These are phyloP conservation scores for Panagrolaimus sp. DNA, from an alignment of 1,140 invertebrate genomes.

Conservation along the genomic window DNA sequence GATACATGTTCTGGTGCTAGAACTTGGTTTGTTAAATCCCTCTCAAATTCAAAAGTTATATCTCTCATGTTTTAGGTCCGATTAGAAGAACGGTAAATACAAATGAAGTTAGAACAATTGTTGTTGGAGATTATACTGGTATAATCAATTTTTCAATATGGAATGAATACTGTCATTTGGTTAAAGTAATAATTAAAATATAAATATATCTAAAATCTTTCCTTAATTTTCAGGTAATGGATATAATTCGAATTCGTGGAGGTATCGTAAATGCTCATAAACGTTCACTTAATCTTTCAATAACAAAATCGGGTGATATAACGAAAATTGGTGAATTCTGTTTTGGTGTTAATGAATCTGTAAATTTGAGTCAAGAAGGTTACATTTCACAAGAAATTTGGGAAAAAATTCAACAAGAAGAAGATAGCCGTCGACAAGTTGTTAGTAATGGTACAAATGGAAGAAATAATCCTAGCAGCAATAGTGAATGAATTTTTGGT, in stretches of 20 bases:
- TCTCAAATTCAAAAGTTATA: neutral
- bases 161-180: slow-evolving; percentile 6
- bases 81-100: neutral
- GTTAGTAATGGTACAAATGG: too few relatives aligned
- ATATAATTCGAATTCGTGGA: neutral
- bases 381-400: neutral
- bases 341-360: neutral
- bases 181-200: neutral
- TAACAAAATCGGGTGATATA: neutral
- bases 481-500: neutral
- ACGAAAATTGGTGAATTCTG: neutral
- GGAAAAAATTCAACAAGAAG: neutral
- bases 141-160: slow-evolving; percentile 8
- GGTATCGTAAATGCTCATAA: neutral
- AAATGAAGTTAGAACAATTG: neutral
- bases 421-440: neutral
- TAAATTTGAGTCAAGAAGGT: slow-evolving; percentile 7
- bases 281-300: neutral
- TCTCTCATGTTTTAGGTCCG: neutral
- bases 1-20: neutral
- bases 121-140: neutral
- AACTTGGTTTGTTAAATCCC: neutral
- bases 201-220: too few relatives aligned
- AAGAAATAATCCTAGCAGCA: too few relatives aligned
- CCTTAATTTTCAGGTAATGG: neutral